Evolutionary conservation across 2,113 vertebrate species (phyloP).

Genomic region (Cochlearius cochlearius): DNA sequence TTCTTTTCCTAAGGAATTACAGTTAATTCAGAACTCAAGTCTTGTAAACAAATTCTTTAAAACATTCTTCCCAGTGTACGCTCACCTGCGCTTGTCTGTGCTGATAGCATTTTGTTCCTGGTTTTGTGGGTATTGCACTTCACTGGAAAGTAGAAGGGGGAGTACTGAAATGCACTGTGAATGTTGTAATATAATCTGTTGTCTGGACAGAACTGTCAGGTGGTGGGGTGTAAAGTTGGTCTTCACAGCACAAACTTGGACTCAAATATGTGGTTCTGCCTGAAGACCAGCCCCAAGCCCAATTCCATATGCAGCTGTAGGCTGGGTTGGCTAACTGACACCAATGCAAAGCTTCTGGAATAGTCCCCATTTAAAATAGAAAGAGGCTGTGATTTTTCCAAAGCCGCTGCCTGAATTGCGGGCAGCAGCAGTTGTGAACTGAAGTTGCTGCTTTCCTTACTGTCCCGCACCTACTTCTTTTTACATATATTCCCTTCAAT

Average conservation of each 20-base stretch:
- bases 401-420: accelerated
- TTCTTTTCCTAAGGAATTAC: background rate
- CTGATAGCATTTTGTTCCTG: background rate
- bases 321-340: background rate
- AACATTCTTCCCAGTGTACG: accelerated
- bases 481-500: background rate
- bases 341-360: background rate
- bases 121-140: background rate
- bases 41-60: background rate
- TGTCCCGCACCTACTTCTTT: background rate
- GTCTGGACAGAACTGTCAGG: background rate
- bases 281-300: background rate
- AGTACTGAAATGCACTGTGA: background rate
- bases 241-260: background rate
- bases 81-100: background rate
- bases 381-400: background rate
- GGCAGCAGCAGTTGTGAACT: background rate
- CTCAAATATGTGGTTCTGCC: background rate
- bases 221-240: background rate
- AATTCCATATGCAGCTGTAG: background rate
- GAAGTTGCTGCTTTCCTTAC: background rate
- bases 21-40: background rate
- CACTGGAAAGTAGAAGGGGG: background rate
- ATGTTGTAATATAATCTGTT: background rate
- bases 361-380: background rate